Conservation (phyloP, 2,888 invertebrate species). For the Blastobasis lacticolella region DNA sequence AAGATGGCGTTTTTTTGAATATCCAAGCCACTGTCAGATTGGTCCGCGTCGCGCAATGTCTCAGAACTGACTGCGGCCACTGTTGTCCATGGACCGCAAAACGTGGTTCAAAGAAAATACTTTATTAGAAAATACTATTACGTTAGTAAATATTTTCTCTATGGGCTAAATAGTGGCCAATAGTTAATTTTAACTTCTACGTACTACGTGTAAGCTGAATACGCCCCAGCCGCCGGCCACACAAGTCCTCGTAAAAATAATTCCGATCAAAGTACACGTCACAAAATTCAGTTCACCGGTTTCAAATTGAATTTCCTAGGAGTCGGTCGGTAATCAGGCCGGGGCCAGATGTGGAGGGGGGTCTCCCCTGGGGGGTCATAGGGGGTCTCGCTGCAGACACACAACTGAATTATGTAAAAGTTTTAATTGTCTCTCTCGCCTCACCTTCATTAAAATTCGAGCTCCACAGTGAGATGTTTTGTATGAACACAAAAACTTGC, state of each 20-base stretch:
- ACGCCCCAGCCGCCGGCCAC: background rate
- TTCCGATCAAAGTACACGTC: too few species aligned
- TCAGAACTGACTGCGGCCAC: too few species aligned
- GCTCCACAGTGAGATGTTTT: conserved; percentile 16
- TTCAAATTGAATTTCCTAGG: background rate
- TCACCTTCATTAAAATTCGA: conserved; percentile 53
- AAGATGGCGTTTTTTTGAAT: too few species aligned
- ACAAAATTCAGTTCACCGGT: background rate
- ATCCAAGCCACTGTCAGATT: too few species aligned
- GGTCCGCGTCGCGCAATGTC: too few species aligned
- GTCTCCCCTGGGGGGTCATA: background rate
- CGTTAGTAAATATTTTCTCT: too few species aligned
- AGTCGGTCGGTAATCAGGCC: background rate
- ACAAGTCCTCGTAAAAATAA: background rate
- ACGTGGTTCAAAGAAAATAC: too few species aligned
- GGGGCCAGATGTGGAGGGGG: background rate
- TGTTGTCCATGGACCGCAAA: too few species aligned
- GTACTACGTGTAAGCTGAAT: background rate
- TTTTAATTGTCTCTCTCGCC: conserved; percentile 51
- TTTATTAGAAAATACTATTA: too few species aligned
- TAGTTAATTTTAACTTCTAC: too few species aligned
- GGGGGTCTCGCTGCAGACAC: conserved; percentile 24
- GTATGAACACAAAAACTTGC: conserved; percentile 29
- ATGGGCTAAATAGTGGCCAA: too few species aligned
- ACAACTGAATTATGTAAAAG: conserved; percentile 49